These are phyloP conservation scores for Phrynocephalus forsythii DNA, from an alignment of 2,797 vertebrate species.

Conservation along the genomic window DNA sequence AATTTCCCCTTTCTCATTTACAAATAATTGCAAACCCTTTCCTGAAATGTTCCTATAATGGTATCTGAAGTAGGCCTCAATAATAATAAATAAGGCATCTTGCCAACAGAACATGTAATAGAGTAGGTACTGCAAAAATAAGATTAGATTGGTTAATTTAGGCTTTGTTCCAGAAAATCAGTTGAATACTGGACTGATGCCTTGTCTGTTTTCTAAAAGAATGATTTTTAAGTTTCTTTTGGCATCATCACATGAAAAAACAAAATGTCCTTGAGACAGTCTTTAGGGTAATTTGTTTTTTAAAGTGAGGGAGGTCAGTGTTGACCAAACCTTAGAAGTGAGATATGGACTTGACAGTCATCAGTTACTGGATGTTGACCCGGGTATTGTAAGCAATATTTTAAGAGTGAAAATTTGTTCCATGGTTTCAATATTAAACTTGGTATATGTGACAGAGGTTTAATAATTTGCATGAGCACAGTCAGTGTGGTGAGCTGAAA, in stretches of 20 bases:
- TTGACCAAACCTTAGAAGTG: constrained; percentile 21
- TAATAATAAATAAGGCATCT: constrained; percentile 73
- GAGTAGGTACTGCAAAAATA: constrained; percentile 72
- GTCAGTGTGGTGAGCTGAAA: not conserved
- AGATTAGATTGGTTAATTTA: constrained; percentile 70
- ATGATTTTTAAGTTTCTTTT: constrained; percentile 72
- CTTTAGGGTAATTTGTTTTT: constrained; percentile 55
- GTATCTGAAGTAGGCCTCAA: constrained; percentile 66
- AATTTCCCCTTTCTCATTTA: constrained; percentile 44
- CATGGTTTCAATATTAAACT: not conserved
- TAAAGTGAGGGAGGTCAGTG: constrained; percentile 40
- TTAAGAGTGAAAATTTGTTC: not conserved
- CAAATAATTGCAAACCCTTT: constrained; percentile 62
- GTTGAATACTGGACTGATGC: constrained; percentile 72
- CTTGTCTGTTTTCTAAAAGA: constrained; percentile 71
- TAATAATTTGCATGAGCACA: not conserved
- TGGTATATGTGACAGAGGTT: not conserved
- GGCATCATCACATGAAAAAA: constrained; percentile 58
- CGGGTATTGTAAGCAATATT: not conserved
- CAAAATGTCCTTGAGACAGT: constrained; percentile 34
- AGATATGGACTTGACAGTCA: constrained; percentile 1
- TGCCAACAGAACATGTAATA: constrained; percentile 68
- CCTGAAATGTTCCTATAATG: constrained; percentile 65
- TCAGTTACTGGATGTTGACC: not conserved
- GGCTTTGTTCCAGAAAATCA: constrained; percentile 69